Evolutionary conservation across 2,888 invertebrate genomes (phyloP).

Genomic region (Andrena chrysosceles): DNA sequence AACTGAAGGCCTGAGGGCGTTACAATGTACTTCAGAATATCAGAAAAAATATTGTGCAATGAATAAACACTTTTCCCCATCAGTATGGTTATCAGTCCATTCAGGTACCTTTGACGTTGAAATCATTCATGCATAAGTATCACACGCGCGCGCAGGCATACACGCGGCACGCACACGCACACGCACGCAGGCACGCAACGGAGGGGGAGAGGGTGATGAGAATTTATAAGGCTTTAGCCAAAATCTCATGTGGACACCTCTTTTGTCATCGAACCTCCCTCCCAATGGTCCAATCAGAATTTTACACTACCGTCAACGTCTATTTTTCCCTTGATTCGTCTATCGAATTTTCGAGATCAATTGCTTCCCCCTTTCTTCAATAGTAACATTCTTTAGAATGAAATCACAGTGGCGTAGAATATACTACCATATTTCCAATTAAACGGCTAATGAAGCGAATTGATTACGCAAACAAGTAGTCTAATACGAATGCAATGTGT

Average conservation of each 20-base stretch:
- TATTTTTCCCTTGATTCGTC: conserved; percentile 19
- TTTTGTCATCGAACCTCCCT: conserved; percentile 41
- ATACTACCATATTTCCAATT: neutral
- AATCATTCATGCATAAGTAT: conserved; percentile 44
- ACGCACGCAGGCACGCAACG: conserved; percentile 28
- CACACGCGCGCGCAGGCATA: conserved; percentile 32
- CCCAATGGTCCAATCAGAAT: conserved; percentile 52
- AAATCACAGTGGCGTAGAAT: conserved; percentile 22
- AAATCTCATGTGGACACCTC: conserved; percentile 29
- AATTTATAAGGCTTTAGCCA: conserved; percentile 19
- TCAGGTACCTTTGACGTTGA: conserved; percentile 82
- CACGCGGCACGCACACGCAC: conserved; percentile 5
- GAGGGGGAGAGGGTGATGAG: conserved; percentile 29
- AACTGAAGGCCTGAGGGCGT: conserved; percentile 56
- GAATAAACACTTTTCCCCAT: conserved; percentile 62
- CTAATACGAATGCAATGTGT: neutral
- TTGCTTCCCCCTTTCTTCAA: neutral
- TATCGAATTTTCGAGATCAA: conserved; percentile 42
- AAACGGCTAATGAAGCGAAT: neutral
- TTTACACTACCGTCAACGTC: conserved; percentile 33
- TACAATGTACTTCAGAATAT: conserved; percentile 32
- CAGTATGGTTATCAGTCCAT: conserved; percentile 77
- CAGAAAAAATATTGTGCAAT: conserved; percentile 59
- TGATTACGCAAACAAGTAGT: neutral
- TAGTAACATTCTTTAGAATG: neutral